phyloP scores from a whole-genome alignment of 2,888 invertebrate genomes.

The Lucinisca nassula region DNA sequence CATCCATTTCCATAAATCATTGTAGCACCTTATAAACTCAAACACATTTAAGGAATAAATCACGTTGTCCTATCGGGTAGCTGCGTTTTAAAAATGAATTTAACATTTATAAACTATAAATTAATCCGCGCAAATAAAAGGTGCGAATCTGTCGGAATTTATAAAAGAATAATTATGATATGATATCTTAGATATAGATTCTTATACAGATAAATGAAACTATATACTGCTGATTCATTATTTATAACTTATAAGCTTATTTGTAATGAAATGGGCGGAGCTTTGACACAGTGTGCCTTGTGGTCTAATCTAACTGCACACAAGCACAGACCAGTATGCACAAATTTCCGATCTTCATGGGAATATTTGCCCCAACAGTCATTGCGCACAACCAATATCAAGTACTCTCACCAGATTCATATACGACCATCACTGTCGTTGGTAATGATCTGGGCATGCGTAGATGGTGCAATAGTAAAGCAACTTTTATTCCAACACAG shows the following conservation, averaged over 20 bases:
- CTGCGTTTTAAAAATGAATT: slow-evolving; percentile 36
- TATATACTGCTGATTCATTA: background rate
- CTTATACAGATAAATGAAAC: background rate
- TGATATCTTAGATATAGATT: slow-evolving; percentile 14
- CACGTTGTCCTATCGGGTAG: slow-evolving; percentile 56
- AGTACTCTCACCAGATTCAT: too few relatives aligned
- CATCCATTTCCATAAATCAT: slow-evolving; percentile 5
- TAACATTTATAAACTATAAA: slow-evolving; percentile 60
- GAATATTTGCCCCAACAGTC: too few relatives aligned
- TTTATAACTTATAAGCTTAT: background rate
- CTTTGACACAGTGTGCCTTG: background rate
- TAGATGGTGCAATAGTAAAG: too few relatives aligned
- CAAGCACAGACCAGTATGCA: too few relatives aligned
- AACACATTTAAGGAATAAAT: slow-evolving; percentile 48
- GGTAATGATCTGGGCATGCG: too few relatives aligned
- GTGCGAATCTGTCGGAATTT: slow-evolving; percentile 54
- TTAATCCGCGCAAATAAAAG: slow-evolving; percentile 53
- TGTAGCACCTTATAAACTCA: slow-evolving; percentile 2
- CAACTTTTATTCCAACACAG: too few relatives aligned
- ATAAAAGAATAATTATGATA: slow-evolving; percentile 63
- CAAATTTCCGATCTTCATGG: too few relatives aligned
- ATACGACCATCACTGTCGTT: too few relatives aligned
- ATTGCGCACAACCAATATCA: too few relatives aligned
- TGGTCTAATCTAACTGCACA: too few relatives aligned
- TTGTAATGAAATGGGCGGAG: background rate